These are phyloP conservation scores for Struthio camelus DNA, from an alignment of 2,113 vertebrate genomes.

Conservation along the genomic window DNA sequence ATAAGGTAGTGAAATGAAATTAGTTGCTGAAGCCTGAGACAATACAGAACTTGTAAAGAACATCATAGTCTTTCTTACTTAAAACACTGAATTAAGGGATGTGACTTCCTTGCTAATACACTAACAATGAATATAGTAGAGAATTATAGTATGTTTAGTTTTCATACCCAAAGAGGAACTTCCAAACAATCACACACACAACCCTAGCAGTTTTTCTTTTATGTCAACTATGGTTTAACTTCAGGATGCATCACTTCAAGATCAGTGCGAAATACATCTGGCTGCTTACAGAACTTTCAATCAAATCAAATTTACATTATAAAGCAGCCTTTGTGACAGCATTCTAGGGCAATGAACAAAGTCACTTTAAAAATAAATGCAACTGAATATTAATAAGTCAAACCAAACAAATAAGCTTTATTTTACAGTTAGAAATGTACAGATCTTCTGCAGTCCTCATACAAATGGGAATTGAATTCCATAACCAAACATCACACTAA, in stretches of 20 bases:
- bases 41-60: neutral
- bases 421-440: neutral
- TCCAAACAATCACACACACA: neutral
- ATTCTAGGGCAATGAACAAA: constrained; percentile 40
- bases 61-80: neutral
- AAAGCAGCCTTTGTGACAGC: constrained; percentile 53
- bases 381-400: constrained; percentile 64
- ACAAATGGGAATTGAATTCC: neutral
- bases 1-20: neutral
- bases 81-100: neutral
- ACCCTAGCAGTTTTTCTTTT: neutral
- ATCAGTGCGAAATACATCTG: constrained; percentile 20
- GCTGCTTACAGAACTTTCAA: constrained; percentile 34
- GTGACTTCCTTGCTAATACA: neutral
- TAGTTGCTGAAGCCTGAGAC: neutral
- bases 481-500: neutral
- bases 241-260: neutral
- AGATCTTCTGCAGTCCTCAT: neutral
- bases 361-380: constrained; percentile 60
- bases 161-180: neutral
- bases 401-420: constrained; percentile 50
- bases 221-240: neutral
- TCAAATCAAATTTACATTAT: constrained; percentile 68
- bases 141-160: neutral
- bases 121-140: neutral